phyloP scores from a whole-genome alignment of 2,113 vertebrate genomes.

The Alethe diademata region DNA sequence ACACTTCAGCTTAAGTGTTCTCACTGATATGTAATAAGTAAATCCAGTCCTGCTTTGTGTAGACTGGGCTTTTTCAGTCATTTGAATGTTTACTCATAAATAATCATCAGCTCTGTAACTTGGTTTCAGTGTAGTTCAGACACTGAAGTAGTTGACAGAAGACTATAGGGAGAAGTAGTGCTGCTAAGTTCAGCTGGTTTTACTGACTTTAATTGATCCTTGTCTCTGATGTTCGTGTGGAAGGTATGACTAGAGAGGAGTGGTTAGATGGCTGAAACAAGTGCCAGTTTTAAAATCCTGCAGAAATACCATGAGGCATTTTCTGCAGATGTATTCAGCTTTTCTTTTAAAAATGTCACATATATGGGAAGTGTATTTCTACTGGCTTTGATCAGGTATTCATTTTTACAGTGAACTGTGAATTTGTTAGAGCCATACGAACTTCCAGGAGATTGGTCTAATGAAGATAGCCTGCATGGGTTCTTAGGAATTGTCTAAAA shows the following conservation, averaged over 20 bases:
- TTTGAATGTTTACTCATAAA: background rate
- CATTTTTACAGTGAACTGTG: background rate
- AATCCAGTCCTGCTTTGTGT: background rate
- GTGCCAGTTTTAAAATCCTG: background rate
- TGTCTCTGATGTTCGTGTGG: background rate
- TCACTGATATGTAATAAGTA: background rate
- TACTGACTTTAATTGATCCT: background rate
- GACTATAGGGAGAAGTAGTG: background rate
- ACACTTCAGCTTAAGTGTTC: background rate
- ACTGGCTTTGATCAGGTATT: background rate
- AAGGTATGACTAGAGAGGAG: background rate
- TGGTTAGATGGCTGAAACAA: background rate
- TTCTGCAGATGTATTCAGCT: background rate
- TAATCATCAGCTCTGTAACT: background rate
- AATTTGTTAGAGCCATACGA: background rate
- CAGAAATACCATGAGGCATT: background rate
- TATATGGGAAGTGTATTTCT: background rate
- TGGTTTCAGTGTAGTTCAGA: background rate
- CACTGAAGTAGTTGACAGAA: background rate
- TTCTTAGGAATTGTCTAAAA: background rate
- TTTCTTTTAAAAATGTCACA: background rate
- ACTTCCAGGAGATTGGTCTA: background rate
- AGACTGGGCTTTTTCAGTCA: background rate
- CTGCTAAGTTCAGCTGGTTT: background rate
- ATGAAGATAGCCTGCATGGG: background rate